phyloP scores from a whole-genome alignment of 2,888 invertebrate species.

The Oconnorella tubifera region DNA sequence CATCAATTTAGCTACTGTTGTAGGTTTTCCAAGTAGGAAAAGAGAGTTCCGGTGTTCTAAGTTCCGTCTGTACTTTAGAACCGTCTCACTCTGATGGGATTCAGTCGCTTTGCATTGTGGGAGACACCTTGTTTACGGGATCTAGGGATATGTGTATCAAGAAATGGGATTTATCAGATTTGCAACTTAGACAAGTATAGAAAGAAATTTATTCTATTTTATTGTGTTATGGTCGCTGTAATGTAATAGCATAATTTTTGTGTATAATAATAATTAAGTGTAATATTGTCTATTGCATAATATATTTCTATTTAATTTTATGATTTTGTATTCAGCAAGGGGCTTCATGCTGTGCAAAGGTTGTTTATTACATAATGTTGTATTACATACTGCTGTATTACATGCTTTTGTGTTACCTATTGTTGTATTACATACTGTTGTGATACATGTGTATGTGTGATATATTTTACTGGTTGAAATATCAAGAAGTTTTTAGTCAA shows the following conservation, averaged over 20 bases:
- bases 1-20: no score
- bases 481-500: no score
- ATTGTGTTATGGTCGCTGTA: background rate
- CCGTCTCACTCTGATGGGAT: constrained; percentile 91
- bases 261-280: background rate
- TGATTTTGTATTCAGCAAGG: no score
- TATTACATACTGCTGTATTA: no score
- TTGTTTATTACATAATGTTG: no score
- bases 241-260: background rate
- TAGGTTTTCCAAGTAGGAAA: constrained; percentile 59
- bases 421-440: no score
- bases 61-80: constrained; percentile 66
- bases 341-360: no score
- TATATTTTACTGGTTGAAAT: no score
- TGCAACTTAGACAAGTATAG: constrained; percentile 53
- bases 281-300: background rate
- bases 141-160: constrained; percentile 81
- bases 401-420: no score
- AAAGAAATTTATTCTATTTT: no score
- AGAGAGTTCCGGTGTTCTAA: constrained; percentile 58
- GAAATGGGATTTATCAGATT: constrained; percentile 68
- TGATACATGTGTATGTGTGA: no score
- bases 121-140: constrained; percentile 71
- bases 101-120: constrained; percentile 70
- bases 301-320: no score